phyloP scores from a whole-genome alignment of 2,113 vertebrate species.

The Corythaixoides concolor region DNA sequence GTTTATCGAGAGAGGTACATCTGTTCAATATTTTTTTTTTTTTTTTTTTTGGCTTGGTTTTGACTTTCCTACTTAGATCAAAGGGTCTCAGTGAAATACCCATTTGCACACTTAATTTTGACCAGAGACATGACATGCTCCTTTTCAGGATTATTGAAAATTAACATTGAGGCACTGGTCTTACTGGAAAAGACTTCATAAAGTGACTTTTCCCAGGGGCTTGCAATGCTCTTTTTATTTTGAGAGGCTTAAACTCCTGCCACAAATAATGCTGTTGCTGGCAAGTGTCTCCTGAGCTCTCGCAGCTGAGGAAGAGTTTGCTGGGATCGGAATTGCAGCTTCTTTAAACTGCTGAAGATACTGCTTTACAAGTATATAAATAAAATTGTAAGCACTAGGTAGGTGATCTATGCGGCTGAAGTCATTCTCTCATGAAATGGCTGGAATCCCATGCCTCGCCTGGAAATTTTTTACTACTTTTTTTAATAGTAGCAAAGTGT shows the following conservation, averaged over 20 bases:
- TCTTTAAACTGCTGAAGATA: not conserved
- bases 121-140: not conserved
- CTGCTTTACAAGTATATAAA: not conserved
- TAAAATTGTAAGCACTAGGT: not conserved
- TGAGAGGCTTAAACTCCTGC: not conserved
- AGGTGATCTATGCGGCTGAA: not conserved
- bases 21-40: not conserved
- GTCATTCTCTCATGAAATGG: not conserved
- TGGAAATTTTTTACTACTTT: not conserved
- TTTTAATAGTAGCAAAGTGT: not conserved
- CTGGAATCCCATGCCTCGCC: not conserved
- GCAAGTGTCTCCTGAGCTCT: not conserved
- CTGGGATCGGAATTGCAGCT: not conserved
- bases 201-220: not conserved
- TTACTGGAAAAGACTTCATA: not conserved
- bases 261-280: not conserved
- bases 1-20: not conserved
- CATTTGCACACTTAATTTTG: not conserved
- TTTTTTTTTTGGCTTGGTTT: not conserved
- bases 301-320: not conserved
- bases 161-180: not conserved
- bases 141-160: not conserved
- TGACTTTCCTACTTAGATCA: not conserved
- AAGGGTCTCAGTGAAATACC: not conserved
- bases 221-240: rapidly evolving